Conservation (phyloP, 2,113 vertebrate genomes). For the Rhombomys opimus region DNA sequence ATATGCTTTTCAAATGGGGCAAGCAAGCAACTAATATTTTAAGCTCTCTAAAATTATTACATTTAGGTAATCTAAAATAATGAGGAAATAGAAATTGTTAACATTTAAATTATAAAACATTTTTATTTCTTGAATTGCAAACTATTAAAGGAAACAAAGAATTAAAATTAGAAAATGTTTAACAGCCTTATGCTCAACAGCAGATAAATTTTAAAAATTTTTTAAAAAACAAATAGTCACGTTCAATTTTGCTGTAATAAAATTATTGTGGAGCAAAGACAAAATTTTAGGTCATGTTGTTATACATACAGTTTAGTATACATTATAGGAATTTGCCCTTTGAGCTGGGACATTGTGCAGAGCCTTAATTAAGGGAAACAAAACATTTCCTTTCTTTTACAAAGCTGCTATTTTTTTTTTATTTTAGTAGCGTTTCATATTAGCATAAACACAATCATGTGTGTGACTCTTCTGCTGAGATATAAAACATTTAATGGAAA, state of each 20-base stretch:
- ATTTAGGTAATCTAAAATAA: neutral
- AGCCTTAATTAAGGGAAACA: neutral
- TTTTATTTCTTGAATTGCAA: slow-evolving; percentile 49
- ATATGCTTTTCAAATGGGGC: neutral
- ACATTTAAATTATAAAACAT: slow-evolving; percentile 28
- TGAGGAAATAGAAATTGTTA: slow-evolving; percentile 21
- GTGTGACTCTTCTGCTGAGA: neutral
- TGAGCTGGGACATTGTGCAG: neutral
- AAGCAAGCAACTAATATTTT: neutral
- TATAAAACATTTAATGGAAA: slow-evolving; percentile 46
- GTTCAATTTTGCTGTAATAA: neutral
- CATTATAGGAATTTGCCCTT: neutral
- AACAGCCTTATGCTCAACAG: slow-evolving; percentile 14
- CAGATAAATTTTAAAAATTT: slow-evolving; percentile 26
- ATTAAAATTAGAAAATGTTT: slow-evolving; percentile 42
- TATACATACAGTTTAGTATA: neutral
- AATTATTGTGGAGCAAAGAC: neutral
- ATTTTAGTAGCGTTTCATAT: slow-evolving; percentile 20
- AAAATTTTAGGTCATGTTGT: neutral
- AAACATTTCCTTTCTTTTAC: slow-evolving; percentile 13
- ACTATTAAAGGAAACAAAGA: slow-evolving; percentile 43
- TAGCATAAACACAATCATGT: slow-evolving; percentile 36
- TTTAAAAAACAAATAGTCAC: neutral
- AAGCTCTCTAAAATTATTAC: slow-evolving; percentile 43
- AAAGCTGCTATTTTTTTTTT: slow-evolving; percentile 5